Base-by-base conservation (phyloP, 1,140 invertebrate genomes). In the Liolophura sinensis region DNA sequence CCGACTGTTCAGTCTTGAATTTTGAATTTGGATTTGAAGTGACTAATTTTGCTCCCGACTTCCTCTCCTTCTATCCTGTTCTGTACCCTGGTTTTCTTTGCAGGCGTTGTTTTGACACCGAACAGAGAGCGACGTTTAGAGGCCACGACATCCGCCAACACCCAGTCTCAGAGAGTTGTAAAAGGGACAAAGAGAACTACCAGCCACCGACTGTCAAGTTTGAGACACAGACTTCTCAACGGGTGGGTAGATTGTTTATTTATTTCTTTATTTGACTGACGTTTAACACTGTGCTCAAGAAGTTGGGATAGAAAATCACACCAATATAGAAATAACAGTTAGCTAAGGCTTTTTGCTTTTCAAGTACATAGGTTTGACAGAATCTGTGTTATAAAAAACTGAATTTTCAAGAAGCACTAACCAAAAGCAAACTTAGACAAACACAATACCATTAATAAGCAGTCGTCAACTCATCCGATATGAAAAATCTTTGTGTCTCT, bases 41-140 rank as follows among this genome's bases (percentile, higher is more conserved):
- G n/a, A n/a, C n/a, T n/a, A n/a, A n/a, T n/a, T n/a, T n/a, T n/a
- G n/a, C n/a, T n/a, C n/a, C n/a, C n/a, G n/a, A n/a, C n/a, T n/a
- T n/a, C n/a, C n/a, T n/a, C n/a, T n/a, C n/a, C n/a, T n/a, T n/a
- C n/a, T n/a, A n/a, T n/a, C n/a, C 12, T 51, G 14, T 25, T 48
- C 47, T 24, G 20, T 58, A 12, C 12, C 40, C 14, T 46, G 62
- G 40, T 60, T 11, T 54, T 54, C 46, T 48, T 69, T 65, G 11
- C 56, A 80, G 79, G 25, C 62, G 61, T 20, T 67, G 64, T 51
- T 80, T 81, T 56, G 68, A 71, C 25, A 81, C 79, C 22, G 79
- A 81, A 66, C 78, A 80, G 61, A 68, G 78, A 27, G 59, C 72
- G 25, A 74, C 64, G 9, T 81, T 73, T 67, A 69, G 65, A 67